Conservation (phyloP, 2,113 vertebrate genomes). For the Sinocyclocheilus maitianheensis region DNA sequence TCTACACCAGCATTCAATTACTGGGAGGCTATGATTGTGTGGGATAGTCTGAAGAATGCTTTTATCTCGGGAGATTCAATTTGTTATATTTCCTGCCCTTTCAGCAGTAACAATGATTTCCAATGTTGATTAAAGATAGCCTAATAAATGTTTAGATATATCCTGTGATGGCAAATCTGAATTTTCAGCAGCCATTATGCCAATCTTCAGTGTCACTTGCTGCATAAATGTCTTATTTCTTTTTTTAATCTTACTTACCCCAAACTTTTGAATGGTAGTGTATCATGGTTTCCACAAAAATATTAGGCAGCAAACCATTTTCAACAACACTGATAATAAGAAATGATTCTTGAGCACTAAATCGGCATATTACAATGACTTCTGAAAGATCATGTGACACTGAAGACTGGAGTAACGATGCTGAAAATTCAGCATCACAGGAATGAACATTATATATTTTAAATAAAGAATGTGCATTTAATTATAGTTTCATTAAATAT, state of each 20-base stretch:
- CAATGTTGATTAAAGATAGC: too few species aligned
- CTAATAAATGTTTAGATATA: too few species aligned
- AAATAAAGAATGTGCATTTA: background rate
- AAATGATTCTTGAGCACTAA: background rate
- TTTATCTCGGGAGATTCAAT: background rate
- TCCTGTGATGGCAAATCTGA: too few species aligned
- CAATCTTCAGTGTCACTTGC: too few species aligned
- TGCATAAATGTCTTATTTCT: too few species aligned
- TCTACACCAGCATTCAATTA: background rate
- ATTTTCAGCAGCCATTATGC: too few species aligned
- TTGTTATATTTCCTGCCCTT: background rate
- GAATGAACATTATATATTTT: background rate
- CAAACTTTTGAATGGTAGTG: too few species aligned
- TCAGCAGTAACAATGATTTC: background rate
- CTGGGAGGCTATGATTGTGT: background rate
- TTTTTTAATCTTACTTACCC: too few species aligned
- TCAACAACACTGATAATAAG: background rate
- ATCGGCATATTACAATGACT: background rate
- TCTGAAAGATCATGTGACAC: background rate
- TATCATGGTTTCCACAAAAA: background rate
- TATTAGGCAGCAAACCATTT: background rate
- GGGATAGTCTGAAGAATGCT: background rate
- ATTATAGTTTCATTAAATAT: background rate
- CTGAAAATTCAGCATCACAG: background rate
- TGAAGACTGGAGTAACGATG: background rate